Evolutionary conservation across 35 echinoderm and acorn worm species (phyloP), one percentile per base, ranked within the genome.

Genomic region (Patiria miniata): DNA sequence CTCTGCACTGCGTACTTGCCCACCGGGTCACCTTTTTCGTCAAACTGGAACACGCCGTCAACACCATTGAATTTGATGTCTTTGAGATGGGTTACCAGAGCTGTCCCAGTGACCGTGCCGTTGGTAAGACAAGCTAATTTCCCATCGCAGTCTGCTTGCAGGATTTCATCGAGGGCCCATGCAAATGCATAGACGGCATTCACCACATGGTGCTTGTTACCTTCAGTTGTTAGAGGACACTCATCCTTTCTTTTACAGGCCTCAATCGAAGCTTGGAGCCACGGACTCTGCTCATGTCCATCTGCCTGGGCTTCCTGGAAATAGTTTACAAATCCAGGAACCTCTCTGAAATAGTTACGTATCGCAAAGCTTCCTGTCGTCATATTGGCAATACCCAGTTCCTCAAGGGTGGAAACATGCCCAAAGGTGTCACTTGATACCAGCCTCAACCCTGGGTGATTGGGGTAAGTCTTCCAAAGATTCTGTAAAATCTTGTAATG

Each of bases 101-200:
- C 26, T 30, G 30, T 9, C 36, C 79, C 87, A 26, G 56, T 65
- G 60, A 73, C 53, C 2, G 39, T 28, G 8, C 59, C 52, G 52
- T 39, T 54, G 17, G 22, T 19, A n/a, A 30, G 23, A 44, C 78
- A 82, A 42, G 7, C 36, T 7, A 39, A 54, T 10, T 33, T n/a
- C 18, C 36, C 55, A 10, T 3, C 21, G 19, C 87, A 80, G 21
- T 36, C 36, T 33, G 37, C 82, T 36, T 7, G n/a, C 29, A 37
- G 50, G 28, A 89, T 82, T 29, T 60, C 39, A 39, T 81, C 12
- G 8, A 89, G 40, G 21, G 53, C 79, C 38, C 32, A 33, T 23
- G 78, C 87, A 89, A 81, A 83, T 2, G 79, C 79, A 68, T 89
- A 61, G 15, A 89, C 78, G 28, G 87, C 87, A 61, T 89, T 78